Evolutionary conservation across 2,888 invertebrate genomes (phyloP).

Genomic region (Chirona hameri): DNA sequence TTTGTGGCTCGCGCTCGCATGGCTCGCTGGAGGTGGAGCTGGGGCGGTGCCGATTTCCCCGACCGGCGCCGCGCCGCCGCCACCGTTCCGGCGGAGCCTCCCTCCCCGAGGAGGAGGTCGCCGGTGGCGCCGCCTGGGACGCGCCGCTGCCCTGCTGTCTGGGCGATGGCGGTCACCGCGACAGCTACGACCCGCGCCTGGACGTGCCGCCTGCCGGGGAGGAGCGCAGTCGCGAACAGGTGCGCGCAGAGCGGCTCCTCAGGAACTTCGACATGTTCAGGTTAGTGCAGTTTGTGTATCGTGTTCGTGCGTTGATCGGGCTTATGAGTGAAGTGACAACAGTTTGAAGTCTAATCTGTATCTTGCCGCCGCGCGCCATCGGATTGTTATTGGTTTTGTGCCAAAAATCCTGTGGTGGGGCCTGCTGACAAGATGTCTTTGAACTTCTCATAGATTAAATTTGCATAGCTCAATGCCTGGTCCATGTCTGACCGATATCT

Average conservation of each 20-base stretch:
- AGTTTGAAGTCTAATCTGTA: no score
- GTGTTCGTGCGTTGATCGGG: no score
- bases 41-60: neutral
- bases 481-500: no score
- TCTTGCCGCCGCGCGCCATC: no score
- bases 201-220: neutral
- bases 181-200: neutral
- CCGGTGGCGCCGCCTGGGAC: neutral
- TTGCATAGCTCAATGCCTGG: no score
- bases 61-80: neutral
- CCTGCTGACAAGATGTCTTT: no score
- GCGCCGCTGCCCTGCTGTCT: neutral
- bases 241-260: neutral
- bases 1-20: neutral
- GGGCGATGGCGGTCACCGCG: neutral
- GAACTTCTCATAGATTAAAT: no score
- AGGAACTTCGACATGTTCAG: slow-evolving; percentile 13
- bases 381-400: no score
- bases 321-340: no score
- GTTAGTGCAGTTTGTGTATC: neutral
- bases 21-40: neutral
- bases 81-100: neutral
- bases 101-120: neutral
- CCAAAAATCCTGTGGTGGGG: no score
- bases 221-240: neutral